These are phyloP conservation scores for Microtus oregoni DNA, from an alignment of 2,113 vertebrate genomes.

Conservation along the genomic window DNA sequence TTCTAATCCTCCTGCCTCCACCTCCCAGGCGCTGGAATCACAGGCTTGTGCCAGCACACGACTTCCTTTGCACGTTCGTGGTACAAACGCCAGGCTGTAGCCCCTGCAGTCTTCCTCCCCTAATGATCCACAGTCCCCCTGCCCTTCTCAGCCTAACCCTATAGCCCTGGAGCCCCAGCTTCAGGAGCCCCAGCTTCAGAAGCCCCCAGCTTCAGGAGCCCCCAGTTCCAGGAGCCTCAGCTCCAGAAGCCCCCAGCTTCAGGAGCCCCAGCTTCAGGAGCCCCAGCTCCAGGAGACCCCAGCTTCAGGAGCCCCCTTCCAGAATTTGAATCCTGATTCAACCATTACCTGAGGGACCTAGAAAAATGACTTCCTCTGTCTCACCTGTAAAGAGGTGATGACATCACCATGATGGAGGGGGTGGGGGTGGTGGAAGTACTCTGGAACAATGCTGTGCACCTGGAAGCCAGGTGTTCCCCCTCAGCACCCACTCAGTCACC, in stretches of 20 bases:
- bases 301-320: background rate
- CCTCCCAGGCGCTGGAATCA: background rate
- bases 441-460: too few relatives aligned
- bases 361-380: background rate
- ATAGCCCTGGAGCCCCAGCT: background rate
- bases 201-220: too few relatives aligned
- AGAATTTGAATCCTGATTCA: background rate
- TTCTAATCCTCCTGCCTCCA: background rate
- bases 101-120: background rate
- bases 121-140: too few relatives aligned
- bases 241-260: background rate
- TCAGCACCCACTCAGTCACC: background rate
- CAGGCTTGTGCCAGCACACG: background rate
- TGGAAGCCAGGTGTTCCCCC: background rate
- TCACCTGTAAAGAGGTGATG: background rate
- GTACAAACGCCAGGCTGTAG: background rate
- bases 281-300: background rate
- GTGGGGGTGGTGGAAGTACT: too few relatives aligned
- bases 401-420: rapidly evolving
- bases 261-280: too few relatives aligned
- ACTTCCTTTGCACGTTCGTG: background rate
- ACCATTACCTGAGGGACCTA: background rate
- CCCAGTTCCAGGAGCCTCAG: too few relatives aligned
- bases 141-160: background rate
- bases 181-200: too few relatives aligned